phyloP scores from a whole-genome alignment of 2,888 invertebrate genomes.

The Gibbula magus region DNA sequence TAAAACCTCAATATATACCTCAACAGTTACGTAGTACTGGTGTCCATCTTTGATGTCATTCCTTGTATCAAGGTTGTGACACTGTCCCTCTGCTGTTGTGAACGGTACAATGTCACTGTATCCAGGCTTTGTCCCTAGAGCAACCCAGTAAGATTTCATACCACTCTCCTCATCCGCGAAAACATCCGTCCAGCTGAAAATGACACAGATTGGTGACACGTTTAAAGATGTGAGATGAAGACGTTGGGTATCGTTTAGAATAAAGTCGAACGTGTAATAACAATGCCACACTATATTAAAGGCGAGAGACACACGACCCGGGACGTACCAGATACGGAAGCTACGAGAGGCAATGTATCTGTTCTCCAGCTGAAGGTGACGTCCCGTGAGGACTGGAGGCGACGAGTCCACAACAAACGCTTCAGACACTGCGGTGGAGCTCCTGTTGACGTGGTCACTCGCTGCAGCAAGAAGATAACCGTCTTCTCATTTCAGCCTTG shows the following conservation, averaged over 20 bases:
- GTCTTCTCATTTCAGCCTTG: too few relatives aligned
- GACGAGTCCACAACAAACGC: constrained; percentile 46
- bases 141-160: constrained; percentile 25
- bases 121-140: constrained; percentile 38
- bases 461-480: constrained; percentile 31
- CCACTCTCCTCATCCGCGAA: constrained; percentile 38
- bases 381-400: neutral
- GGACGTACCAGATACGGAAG: neutral
- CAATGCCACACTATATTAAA: too few relatives aligned
- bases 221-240: too few relatives aligned
- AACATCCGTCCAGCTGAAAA: constrained; percentile 34
- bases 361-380: neutral
- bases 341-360: neutral
- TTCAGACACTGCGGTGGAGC: constrained; percentile 31
- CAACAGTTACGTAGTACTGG: constrained; percentile 37
- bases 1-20: constrained; percentile 14
- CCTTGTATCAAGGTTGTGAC: neutral
- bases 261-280: too few relatives aligned
- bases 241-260: too few relatives aligned
- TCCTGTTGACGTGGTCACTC: constrained; percentile 43
- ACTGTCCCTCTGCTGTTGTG: neutral
- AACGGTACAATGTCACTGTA: constrained; percentile 28
- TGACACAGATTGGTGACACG: neutral
- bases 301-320: too few relatives aligned
- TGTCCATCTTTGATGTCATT: constrained; percentile 34